Evolutionary conservation across 2,113 vertebrate genomes (phyloP), one percentile per base, ranked within the genome.

Genomic region (Arvicanthis niloticus): DNA sequence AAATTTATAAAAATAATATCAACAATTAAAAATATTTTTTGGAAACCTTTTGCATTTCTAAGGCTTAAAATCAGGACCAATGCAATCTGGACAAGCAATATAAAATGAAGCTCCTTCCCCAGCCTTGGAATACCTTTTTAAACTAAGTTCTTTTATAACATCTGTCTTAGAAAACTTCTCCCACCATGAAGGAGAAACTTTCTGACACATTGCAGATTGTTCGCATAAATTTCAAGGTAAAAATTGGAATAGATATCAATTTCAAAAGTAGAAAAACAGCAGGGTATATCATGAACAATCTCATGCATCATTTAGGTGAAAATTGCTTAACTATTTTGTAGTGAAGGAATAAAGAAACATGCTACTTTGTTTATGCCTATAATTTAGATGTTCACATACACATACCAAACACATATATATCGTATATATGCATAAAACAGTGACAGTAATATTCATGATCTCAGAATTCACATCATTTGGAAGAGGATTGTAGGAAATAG

Each of bases 1-100:
- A 6, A 40, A 7, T 94, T 95, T 95, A 95, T 67, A 62, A 34
- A 73, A 96, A 91, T 26, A 62, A 7, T 48, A 34, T 12, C 81
- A 53, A 16, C 22, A 48, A 53, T 12, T 76, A 40, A 8, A 70
- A 94, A 91, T 53, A 94, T 9, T 1, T 60, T 58, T 24, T 6
- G 10, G 78, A 7, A 81, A 51, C 13, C 42, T 91, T 89, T 67
- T 85, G 24, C 17, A 85, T 15, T 45, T 11, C 31, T 87, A 87
- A 37, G 26, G 16, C 29, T 85, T 34, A 67, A 42, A 8, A 4
- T 19, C 13, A 29, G 5, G 26, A 0, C 9, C 6, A 13, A 11
- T 85, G 5, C 2, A 5, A 16, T 24, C 21, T n/a, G 11, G 34
- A 16, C 16, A 16, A 37, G 3, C 0, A 2, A 22, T 26, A 22